Percentiles rank a stretch among this genome's conserved stretches.
Conservation (phyloP, 2,797 vertebrate species). For the Squalus acanthias region DNA sequence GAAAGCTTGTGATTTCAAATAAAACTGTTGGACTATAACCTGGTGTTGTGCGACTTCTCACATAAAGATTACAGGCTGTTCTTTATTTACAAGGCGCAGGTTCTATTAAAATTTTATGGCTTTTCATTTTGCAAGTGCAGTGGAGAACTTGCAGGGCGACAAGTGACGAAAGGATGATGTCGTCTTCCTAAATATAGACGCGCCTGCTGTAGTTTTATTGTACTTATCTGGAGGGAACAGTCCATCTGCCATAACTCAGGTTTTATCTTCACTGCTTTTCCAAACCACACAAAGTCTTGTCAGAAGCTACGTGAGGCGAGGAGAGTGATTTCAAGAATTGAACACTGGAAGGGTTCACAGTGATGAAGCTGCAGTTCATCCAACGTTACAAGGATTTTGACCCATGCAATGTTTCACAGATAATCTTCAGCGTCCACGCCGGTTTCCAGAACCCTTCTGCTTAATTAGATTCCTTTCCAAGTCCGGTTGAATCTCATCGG, state of each 20-base stretch:
- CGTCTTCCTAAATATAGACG: not conserved
- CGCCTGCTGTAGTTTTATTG: not conserved
- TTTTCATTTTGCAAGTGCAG: not conserved
- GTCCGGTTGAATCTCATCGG: not conserved
- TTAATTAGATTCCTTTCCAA: not conserved
- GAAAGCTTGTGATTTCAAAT: too few relatives aligned
- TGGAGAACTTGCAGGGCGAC: not conserved
- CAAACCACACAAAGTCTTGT: not conserved
- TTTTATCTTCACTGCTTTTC: not conserved
- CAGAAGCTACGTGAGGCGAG: not conserved
- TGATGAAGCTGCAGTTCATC: not conserved
- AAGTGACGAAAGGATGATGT: not conserved
- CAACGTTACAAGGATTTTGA: not conserved
- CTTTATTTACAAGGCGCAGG: not conserved
- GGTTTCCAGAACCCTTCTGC: not conserved
- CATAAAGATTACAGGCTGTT: not conserved
- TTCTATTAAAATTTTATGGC: not conserved
- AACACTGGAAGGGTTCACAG: not conserved
- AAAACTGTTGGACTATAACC: too few relatives aligned
- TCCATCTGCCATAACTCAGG: not conserved
- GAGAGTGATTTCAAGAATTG: not conserved
- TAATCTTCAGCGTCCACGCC: not conserved
- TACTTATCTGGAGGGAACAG: not conserved
- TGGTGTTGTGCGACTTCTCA: too few relatives aligned
- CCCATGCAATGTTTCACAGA: not conserved